Evolutionary conservation across 2,888 invertebrate genomes (phyloP), one percentile per base, ranked within the genome.

Genomic region (Copidosoma aretas): DNA sequence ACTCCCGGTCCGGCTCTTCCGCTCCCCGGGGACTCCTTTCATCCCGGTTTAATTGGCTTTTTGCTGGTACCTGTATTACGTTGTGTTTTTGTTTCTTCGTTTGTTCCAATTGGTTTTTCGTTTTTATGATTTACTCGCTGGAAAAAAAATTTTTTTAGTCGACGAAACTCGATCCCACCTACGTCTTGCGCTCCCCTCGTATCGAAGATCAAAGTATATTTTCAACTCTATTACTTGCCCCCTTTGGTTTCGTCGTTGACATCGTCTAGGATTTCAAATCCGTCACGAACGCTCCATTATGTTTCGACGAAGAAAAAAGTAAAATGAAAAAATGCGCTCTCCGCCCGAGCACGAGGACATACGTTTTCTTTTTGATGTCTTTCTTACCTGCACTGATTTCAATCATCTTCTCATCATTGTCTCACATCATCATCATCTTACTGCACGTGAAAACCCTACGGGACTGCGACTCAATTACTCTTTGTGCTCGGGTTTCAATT

Each of bases 401-500:
- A 32, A 32, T 32, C 32, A 32, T 32, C 8, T 32, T 8, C 32
- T 32, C 32, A n/a, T n/a, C n/a, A n/a, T n/a, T n/a, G n/a, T 32
- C 32, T 3, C 32, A 32, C 32, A 32, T 3, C 32, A 32, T 8
- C 32, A 32, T 8, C 8, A 32, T 32, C 32, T 32, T 32, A 32
- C 32, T 32, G 8, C 32, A 32, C 46, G 49, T 49, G 57, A 60
- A 67, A 61, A 57, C n/a, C 19, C 14, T 15, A 46, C 58, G 25
- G 21, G 49, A n/a, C n/a, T n/a, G n/a, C n/a, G 14, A 63, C 53
- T 10, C 24, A 62, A 63, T 67, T 67, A 59, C 43, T 46, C 15
- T 32, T 46, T 2, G 46, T 59, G 52, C 64, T 15, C 21, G 15
- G 10, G n/a, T 19, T 15, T 25, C 24, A 25, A 25, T 60, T 43